Evolutionary conservation across 2,113 vertebrate genomes (phyloP).

Genomic region (Microtus montanus): DNA sequence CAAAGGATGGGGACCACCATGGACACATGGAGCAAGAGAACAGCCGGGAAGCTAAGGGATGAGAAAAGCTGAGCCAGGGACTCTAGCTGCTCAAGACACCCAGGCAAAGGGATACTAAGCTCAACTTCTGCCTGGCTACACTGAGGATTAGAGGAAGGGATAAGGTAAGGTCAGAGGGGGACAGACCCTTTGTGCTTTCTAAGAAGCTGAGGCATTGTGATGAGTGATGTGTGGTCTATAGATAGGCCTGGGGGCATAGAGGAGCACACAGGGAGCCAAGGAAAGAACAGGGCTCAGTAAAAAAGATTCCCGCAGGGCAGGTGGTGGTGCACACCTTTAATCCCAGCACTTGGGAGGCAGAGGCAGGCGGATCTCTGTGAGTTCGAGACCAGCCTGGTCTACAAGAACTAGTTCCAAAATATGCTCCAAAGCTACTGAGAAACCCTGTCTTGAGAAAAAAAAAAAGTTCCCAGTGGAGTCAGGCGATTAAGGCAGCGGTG

Average conservation of each 20-base stretch:
- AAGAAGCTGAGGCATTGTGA: background rate
- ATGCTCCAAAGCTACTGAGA: no score
- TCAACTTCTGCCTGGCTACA: background rate
- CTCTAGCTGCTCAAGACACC: background rate
- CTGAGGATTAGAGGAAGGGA: background rate
- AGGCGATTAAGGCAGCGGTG: background rate
- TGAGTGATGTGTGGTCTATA: fast-evolving
- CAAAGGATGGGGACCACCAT: no score
- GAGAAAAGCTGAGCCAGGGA: background rate
- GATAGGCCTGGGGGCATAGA: background rate
- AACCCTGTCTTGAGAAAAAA: no score
- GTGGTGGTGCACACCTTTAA: no score
- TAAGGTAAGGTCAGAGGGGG: background rate
- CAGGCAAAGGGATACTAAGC: background rate
- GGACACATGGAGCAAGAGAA: background rate
- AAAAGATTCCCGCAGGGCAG: no score
- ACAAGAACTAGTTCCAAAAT: no score
- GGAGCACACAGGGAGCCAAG: background rate
- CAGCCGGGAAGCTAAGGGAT: no score
- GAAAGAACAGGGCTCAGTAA: background rate
- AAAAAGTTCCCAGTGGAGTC: background rate
- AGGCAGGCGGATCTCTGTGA: no score
- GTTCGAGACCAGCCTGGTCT: no score
- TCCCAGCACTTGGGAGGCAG: no score
- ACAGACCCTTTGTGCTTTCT: background rate